Base-by-base conservation (phyloP, 2,888 invertebrate genomes). In the Epirrhoe alternata region DNA sequence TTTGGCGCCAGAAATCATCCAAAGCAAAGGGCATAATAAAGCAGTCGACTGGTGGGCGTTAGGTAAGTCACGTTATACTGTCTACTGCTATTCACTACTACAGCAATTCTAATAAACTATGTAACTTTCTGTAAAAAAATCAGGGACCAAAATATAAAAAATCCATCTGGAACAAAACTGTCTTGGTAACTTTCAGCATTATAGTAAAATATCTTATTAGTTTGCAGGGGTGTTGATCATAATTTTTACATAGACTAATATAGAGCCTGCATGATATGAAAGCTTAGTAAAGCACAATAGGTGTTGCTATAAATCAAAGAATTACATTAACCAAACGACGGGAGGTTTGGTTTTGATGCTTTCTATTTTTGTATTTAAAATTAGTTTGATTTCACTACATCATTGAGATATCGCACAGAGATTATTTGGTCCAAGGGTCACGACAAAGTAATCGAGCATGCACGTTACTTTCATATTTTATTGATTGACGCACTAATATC, bases 1-100 rank as follows among this genome's bases (percentile, higher is more conserved):
- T 89, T 94, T 99, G 72, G 99, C 99, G 53, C 98, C 98, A 12
- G 99, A 99, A 92, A 98, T 99, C 74, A 99, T 99, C 77, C 98
- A 98, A 87, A 98, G 98, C 78, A 98, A 98, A 94, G 99, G 99
- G 45, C 99, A 99, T 92, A 99, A 99, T 86, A 98, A 97, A 86
- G 98, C 98, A 6, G 99, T 99, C 0, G 99, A 99, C 86, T 99
- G 99, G 98, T 99, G 99, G 99, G 99, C 99, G 17, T 94, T 99
- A 82, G 99, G 97, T 97, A 87, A 88, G 65, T 35, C 47, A 47
- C 14, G 3, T 1, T 47, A 45, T 12, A 16, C 14, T 47, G 16
- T 5, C 1, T 8, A 8, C 1, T 8, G 7, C 6, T 33, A 42
- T 10, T n/a, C n/a, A n/a, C n/a, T 24, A 24, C 24, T 24, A 24